Base-by-base conservation (phyloP, 1,140 invertebrate genomes). In the Formica selysi region DNA sequence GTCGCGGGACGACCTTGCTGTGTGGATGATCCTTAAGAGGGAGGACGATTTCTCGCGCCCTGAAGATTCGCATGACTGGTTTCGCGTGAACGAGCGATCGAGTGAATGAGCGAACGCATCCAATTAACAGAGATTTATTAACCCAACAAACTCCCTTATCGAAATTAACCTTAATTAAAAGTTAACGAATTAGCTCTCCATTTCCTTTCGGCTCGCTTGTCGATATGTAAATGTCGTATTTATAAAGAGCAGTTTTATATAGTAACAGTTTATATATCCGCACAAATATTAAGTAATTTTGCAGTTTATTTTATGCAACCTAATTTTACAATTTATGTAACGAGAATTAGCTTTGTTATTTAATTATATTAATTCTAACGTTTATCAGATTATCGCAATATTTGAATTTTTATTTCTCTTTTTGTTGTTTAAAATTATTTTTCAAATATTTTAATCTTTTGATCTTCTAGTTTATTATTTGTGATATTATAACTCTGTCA, bases 121-220 rank as follows among this genome's bases (percentile, higher is more conserved):
- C 79, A 83, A 83, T 83, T 83, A 83, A 83, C 79, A 61, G 79
- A 83, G 79, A 83, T 83, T 83, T 83, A 83, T 74, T 83, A 83
- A 83, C 68, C 79, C 57, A 57, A 83, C 79, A 73, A 83, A 73
- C 73, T 83, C 48, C 54, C 79, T 83, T 73, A 83, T 83, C 79
- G 79, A 83, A 83, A 83, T 83, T 83, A 83, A 74, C 68, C 79
- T 83, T 83, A 83, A 83, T 83, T 83, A 74, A 83, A 83, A 73
- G 54, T 41, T 83, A 61, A 83, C 68, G 54, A 74, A 83, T 83
- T 73, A 48, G 29, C 38, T 74, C 73, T 74, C 19, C 48, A 16
- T 70, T 70, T 36, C 64, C 38, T 83, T 83, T 74, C 38, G 54
- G 26, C 54, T 54, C 29, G 22, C 44, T 32, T 22, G 22, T 29